Evolutionary conservation across 1,140 invertebrate genomes (phyloP).

Genomic region (Homarus americanus): DNA sequence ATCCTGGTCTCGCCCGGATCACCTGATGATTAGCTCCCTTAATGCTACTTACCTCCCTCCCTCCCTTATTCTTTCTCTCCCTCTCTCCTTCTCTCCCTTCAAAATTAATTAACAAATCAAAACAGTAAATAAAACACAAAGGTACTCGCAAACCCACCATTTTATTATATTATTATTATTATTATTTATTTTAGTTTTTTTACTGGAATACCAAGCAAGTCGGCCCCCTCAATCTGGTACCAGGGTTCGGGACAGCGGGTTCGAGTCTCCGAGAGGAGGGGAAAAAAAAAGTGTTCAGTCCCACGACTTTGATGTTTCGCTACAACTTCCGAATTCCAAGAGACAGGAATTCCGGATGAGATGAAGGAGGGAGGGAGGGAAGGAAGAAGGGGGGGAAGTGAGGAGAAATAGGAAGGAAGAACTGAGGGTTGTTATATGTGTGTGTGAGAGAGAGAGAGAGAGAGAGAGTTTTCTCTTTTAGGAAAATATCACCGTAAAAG

Average conservation of each 20-base stretch:
- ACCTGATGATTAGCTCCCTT: too few relatives aligned
- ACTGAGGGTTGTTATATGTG: too few relatives aligned
- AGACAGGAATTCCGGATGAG: slow-evolving; percentile 11
- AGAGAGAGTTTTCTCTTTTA: too few relatives aligned
- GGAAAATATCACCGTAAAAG: too few relatives aligned
- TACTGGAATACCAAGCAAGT: not conserved
- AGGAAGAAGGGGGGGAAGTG: not conserved
- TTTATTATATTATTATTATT: too few relatives aligned
- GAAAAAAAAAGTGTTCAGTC: not conserved
- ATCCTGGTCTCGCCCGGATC: too few relatives aligned
- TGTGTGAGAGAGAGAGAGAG: not conserved
- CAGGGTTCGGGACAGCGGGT: not conserved
- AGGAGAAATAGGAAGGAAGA: not conserved
- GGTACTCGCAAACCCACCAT: not conserved
- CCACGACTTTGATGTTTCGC: not conserved
- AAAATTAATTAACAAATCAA: slow-evolving; percentile 27
- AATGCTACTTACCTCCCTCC: too few relatives aligned
- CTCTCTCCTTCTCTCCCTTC: not conserved
- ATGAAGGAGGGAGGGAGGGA: not conserved
- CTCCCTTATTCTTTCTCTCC: not conserved
- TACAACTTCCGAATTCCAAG: not conserved
- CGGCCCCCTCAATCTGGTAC: not conserved
- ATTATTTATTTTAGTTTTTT: too few relatives aligned
- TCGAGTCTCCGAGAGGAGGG: not conserved
- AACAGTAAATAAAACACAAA: not conserved